Base-by-base conservation (phyloP, 1,140 invertebrate species). In the Caerostris extrusa region DNA sequence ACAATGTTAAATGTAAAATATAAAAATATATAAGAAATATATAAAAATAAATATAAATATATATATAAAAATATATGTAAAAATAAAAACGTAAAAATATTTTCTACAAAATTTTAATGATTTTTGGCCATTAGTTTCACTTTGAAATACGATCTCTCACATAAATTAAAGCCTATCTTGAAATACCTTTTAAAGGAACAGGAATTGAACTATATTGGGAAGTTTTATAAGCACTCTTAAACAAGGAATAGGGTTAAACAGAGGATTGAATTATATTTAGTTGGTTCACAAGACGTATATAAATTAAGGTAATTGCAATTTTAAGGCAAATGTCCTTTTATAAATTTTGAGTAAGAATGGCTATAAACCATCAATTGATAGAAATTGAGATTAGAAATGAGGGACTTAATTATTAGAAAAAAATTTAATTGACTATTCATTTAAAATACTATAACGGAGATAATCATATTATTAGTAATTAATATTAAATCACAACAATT, bases 121-220 rank as follows among this genome's bases (percentile, higher is more conserved):
- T 77, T 77, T 77, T 7, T 34, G 71, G 71, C 34, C 53, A 53
- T 77, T 77, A 77, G 71, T 12, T 77, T 77, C 71, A 77, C 71
- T 77, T 53, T 77, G 71, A 77, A 77, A 77, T 77, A 77, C 12
- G 34, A 34, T 8, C 10, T 5, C 3, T 50, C 3, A 34, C 71
- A 77, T 77, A 77, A 77, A 77, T 77, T 77, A 77, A 77, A 7
- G 34, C 19, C 3, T 77, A 7, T 1, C 3, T 53, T 7, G 5
- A 53, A 77, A 53, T 8, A 8, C 0, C 34, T 77, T 77, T 77
- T 77, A 12, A 50, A 77, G 71, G 71, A 77, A 34, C 50, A 77
- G 71, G 12, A 50, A 7, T 50, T 53, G 71, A 77, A 50, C 34
- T 34, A 34, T 77, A 77, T 3, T 77, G 19, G 34, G 34, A 2